Conservation (phyloP, 2,888 invertebrate species). For the Eulithis prunata region DNA sequence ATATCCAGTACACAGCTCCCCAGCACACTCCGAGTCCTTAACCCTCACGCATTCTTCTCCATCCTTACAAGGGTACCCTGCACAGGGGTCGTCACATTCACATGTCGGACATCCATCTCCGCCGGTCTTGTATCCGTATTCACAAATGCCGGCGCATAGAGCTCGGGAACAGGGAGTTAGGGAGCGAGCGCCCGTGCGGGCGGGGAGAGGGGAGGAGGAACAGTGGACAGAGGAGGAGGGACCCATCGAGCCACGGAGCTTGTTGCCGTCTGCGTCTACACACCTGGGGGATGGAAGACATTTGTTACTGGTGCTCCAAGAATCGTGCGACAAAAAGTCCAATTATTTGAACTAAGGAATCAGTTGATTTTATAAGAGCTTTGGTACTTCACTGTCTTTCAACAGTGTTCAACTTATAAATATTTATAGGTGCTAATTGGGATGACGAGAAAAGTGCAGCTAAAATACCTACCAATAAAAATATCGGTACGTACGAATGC, state of each 20-base stretch:
- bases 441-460: too few relatives aligned
- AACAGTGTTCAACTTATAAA: too few relatives aligned
- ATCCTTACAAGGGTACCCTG: conserved; percentile 88
- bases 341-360: too few relatives aligned
- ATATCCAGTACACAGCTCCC: conserved; percentile 88
- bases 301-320: neutral
- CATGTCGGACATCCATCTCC: conserved; percentile 91
- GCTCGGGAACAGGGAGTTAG: conserved; percentile 86
- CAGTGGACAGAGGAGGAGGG: conserved; percentile 89
- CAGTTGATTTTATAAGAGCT: neutral
- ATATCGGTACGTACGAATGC: too few relatives aligned
- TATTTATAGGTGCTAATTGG: too few relatives aligned
- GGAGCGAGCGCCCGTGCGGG: conserved; percentile 78
- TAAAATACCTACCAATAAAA: too few relatives aligned
- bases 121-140: conserved; percentile 91
- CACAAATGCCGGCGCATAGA: conserved; percentile 92
- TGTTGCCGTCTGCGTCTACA: conserved; percentile 91
- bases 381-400: neutral
- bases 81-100: conserved; percentile 94
- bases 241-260: conserved; percentile 92
- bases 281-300: conserved; percentile 76
- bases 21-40: conserved; percentile 87
- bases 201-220: conserved; percentile 63
- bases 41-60: conserved; percentile 90
- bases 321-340: too few relatives aligned